Conservation (phyloP, 2,888 invertebrate species). For the Heterodera filipjevi region DNA sequence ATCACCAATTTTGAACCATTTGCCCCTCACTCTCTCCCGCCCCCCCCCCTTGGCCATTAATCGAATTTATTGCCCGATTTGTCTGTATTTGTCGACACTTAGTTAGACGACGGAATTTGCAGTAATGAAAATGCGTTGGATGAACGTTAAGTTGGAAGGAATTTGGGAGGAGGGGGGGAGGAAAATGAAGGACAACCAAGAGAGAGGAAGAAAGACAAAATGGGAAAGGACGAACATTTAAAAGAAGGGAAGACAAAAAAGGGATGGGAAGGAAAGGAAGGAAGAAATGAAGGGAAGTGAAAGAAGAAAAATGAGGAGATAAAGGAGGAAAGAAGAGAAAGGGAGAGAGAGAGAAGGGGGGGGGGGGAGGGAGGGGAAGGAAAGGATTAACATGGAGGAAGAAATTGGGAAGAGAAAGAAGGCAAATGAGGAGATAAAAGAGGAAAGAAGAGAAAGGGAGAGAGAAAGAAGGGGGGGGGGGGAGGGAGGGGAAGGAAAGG, state of each 20-base stretch:
- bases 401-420: neutral
- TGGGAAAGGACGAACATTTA: neutral
- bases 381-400: neutral
- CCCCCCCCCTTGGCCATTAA: neutral
- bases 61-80: neutral
- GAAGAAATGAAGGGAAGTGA: neutral
- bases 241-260: neutral
- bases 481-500: neutral
- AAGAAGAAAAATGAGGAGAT: neutral
- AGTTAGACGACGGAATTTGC: neutral
- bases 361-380: neutral
- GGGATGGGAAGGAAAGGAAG: neutral
- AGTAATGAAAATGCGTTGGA: neutral
- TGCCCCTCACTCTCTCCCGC: neutral
- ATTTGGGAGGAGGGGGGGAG: too few relatives aligned
- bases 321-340: too few relatives aligned
- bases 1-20: neutral
- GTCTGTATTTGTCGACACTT: neutral
- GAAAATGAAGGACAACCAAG: too few relatives aligned
- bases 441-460: neutral
- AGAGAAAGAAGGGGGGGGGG: neutral
- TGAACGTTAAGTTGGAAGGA: neutral
- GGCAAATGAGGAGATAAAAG: neutral
- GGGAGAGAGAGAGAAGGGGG: neutral
- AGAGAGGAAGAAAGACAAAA: neutral